Base-by-base conservation (phyloP, 1,140 invertebrate species). In the Microplitis demolitor region DNA sequence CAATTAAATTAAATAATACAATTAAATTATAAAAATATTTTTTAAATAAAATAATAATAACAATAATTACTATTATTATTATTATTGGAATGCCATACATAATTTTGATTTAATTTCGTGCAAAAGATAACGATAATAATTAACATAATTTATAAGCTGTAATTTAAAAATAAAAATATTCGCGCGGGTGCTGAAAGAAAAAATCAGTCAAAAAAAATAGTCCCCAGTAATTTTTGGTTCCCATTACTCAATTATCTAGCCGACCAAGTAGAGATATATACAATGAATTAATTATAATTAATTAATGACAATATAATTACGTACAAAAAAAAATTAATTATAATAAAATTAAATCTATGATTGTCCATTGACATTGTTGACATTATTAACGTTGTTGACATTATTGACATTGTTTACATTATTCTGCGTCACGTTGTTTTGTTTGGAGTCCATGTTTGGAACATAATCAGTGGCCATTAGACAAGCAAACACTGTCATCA, bases 401-500 rank as follows among this genome's bases (percentile, higher is more conserved):
- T 70, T 74, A 39, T 68, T 70, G 4, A 64, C 73, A 74, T 83
- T 83, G 60, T 83, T 81, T 0, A 79, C 71, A 76, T 85, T 83
- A 66, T 84, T 83, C 39, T 83, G 82, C 69, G 84, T 82, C 0
- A 79, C 73, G 77, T 84, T 83, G 63, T 82, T 81, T 64, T 82
- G 81, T 61, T 82, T 81, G 2, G 83, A 83, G 78, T 94, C 94
- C 93, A 96, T 93, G 80, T 93, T 93, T 67, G 96, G 96, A 79
- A 97, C 91, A 85, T 97, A 98, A 87, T 98, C 97, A 81, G 96
- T 91, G 16, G 96, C 96, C 98, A 99, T 99, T 73, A 99, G 90
- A 85, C 97, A 99, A 33, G 98, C 97, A 89, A 99, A 99, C 60
- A 99, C 95, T 4, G 98, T 99, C 97, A 99, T 97, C 31, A 99